A percentile compares a stretch with the other conserved stretches of the same genome.
Conservation (phyloP, 2,797 vertebrate species). For the Enoplosus armatus region DNA sequence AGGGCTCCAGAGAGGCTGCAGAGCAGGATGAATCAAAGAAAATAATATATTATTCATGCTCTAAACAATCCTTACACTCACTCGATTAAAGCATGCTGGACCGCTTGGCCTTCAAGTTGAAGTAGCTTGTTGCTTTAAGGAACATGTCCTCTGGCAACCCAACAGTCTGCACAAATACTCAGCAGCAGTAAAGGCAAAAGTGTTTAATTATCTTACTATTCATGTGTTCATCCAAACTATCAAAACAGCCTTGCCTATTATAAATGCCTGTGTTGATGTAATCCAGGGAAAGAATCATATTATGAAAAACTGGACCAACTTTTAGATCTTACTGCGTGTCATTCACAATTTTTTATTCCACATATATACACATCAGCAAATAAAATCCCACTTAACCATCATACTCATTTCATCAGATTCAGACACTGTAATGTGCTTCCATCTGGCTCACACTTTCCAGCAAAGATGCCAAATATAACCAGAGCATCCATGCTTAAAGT, state of each 20-base stretch:
- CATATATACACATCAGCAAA: slow-evolving; percentile 74
- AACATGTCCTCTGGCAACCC: slow-evolving; percentile 32
- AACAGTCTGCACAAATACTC: slow-evolving; percentile 32
- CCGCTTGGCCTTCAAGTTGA: slow-evolving; percentile 29
- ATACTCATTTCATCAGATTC: slow-evolving; percentile 67
- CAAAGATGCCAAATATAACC: slow-evolving; percentile 80
- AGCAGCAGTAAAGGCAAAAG: slow-evolving; percentile 32
- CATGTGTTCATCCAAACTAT: slow-evolving; percentile 41
- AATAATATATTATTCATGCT: slow-evolving; percentile 74
- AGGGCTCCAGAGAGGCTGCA: slow-evolving; percentile 93
- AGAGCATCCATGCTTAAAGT: slow-evolving; percentile 72
- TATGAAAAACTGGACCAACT: slow-evolving; percentile 39
- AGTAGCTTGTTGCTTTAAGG: slow-evolving; percentile 56
- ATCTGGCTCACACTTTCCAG: slow-evolving; percentile 79
- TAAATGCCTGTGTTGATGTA: slow-evolving; percentile 34
- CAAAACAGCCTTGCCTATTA: slow-evolving; percentile 22
- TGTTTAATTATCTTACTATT: slow-evolving; percentile 61
- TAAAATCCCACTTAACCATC: slow-evolving; percentile 68
- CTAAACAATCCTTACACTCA: slow-evolving; percentile 54
- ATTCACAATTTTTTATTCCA: slow-evolving; percentile 63
- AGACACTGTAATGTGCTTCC: slow-evolving; percentile 76
- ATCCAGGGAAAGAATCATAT: slow-evolving; percentile 27
- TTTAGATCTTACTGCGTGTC: slow-evolving; percentile 53
- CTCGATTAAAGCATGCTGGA: slow-evolving; percentile 37
- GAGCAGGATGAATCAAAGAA: slow-evolving; percentile 79